A percentile compares a stretch with the other conserved stretches of the same genome.
Evolutionary conservation across 1,140 invertebrate species (phyloP).

Genomic region (Tachypleus tridentatus): DNA sequence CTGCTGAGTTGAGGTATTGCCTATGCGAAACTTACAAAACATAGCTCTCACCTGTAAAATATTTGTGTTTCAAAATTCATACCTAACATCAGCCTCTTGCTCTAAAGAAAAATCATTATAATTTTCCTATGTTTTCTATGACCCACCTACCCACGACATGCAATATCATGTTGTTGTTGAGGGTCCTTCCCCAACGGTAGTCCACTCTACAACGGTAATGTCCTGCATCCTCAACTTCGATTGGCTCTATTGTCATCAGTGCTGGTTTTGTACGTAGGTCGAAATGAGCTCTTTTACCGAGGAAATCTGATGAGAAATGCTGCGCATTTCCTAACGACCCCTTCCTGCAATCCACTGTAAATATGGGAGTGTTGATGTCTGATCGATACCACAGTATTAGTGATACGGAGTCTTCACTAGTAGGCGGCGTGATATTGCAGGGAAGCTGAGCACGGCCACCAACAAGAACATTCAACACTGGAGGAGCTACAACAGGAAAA

Average conservation of each 20-base stretch:
- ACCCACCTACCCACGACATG: no score
- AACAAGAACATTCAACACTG: conserved; percentile 44
- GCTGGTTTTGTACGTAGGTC: not conserved
- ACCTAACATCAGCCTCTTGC: not conserved
- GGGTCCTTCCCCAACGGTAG: conserved; percentile 62
- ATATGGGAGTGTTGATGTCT: conserved; percentile 23
- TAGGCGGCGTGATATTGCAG: conserved; percentile 60
- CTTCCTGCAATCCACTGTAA: conserved; percentile 20
- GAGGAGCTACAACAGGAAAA: not conserved
- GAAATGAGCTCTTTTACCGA: conserved; percentile 17
- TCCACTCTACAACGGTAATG: conserved; percentile 43
- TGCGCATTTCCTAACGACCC: conserved; percentile 28
- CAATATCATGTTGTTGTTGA: no score
- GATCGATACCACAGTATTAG: conserved; percentile 77
- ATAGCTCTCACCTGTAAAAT: no score
- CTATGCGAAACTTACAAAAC: no score
- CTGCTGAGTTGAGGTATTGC: no score
- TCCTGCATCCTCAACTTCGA: conserved; percentile 9
- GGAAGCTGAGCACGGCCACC: conserved; percentile 60
- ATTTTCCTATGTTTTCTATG: not conserved
- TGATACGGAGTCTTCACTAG: conserved; percentile 55
- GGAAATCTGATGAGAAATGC: conserved; percentile 19
- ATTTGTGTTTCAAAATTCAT: no score
- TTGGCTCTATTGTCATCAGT: no score
- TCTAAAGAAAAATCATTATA: not conserved